A percentile compares a stretch with the other conserved stretches of the same genome.
phyloP scores from a whole-genome alignment of 2,113 vertebrate genomes.

The Seriola quinqueradiata region DNA sequence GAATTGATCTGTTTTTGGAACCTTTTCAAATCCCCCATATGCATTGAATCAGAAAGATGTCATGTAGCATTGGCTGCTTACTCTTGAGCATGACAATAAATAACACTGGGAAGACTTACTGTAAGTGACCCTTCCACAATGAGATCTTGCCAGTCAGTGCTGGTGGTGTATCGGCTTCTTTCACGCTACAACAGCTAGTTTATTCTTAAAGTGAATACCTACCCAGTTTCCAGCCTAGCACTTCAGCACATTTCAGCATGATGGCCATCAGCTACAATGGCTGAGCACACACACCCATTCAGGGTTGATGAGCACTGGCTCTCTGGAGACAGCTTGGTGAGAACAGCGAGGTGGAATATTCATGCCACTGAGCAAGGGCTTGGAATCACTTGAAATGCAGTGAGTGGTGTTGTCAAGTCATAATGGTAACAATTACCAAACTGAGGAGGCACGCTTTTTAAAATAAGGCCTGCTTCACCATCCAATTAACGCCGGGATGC shows the following conservation, averaged over 20 bases:
- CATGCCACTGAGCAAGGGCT: constrained; percentile 76
- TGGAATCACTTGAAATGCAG: constrained; percentile 62
- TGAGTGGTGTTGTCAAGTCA: constrained; percentile 65
- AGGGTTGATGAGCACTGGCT: constrained; percentile 70
- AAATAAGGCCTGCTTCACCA: constrained; percentile 59
- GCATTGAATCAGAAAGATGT: not conserved
- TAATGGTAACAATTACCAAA: constrained; percentile 75
- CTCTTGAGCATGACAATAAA: constrained; percentile 1
- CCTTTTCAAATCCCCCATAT: not conserved
- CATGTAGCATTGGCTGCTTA: not conserved
- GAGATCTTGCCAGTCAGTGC: constrained; percentile 8
- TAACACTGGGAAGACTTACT: not conserved
- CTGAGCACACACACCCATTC: constrained; percentile 69
- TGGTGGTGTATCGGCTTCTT: constrained; percentile 33
- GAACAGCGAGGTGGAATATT: constrained; percentile 82
- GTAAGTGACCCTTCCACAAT: constrained; percentile 10
- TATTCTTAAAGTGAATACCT: constrained; percentile 43
- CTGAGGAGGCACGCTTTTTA: constrained; percentile 53
- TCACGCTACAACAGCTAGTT: constrained; percentile 44
- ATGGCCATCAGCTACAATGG: constrained; percentile 66
- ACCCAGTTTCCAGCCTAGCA: constrained; percentile 29
- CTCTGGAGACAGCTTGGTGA: constrained; percentile 74
- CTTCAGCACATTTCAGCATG: constrained; percentile 47
- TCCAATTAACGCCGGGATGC: constrained; percentile 66
- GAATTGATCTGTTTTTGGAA: not conserved